Evolutionary conservation across 2,888 invertebrate species (phyloP).

Genomic region (Serripes groenlandicus): DNA sequence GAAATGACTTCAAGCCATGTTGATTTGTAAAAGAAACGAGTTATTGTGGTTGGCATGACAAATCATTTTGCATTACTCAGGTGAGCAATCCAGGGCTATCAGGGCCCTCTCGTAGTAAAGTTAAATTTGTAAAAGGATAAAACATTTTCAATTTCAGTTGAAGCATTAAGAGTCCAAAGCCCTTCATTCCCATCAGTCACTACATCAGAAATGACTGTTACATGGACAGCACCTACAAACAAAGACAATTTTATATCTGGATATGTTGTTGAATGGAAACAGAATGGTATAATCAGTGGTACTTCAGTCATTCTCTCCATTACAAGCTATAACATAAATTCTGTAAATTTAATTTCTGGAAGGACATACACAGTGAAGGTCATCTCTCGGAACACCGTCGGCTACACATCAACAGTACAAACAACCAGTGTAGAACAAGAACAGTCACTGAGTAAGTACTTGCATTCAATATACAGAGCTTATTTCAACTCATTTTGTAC

Average conservation of each 20-base stretch:
- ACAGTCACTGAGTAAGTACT: constrained; percentile 31
- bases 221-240: constrained; percentile 25
- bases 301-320: neutral
- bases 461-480: no score
- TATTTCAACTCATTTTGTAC: no score
- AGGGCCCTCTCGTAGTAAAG: no score
- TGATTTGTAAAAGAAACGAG: no score
- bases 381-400: constrained; percentile 11
- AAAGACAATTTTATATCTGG: neutral
- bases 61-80: no score
- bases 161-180: neutral
- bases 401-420: neutral
- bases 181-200: constrained; percentile 5
- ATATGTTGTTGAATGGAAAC: constrained; percentile 29
- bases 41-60: no score
- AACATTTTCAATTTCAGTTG: neutral
- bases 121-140: no score
- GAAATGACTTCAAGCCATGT: no score
- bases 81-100: no score
- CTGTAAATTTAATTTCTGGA: constrained; percentile 17
- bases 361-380: constrained; percentile 22
- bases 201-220: constrained; percentile 20
- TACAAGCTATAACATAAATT: constrained; percentile 3
- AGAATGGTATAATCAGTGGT: neutral
- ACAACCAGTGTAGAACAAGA: constrained; percentile 7